These are phyloP conservation scores for Vanessa cardui DNA, from an alignment of 2,888 invertebrate species.

Conservation along the genomic window DNA sequence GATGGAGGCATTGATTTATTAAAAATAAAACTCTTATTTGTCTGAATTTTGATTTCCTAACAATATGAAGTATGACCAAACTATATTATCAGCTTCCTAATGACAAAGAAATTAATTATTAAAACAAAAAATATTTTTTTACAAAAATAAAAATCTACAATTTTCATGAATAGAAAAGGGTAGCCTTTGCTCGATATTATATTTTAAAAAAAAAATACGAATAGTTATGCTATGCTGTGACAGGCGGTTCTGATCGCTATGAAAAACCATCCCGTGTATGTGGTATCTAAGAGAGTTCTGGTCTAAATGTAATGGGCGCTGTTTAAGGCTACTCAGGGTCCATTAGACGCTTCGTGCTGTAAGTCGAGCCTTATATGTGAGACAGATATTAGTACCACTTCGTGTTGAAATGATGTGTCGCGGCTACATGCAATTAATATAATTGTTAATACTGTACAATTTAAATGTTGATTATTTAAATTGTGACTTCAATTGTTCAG, in stretches of 20 bases:
- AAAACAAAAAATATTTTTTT: too few species aligned
- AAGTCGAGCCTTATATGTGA: slow-evolving; percentile 25
- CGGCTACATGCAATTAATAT: slow-evolving; percentile 20
- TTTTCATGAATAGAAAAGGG: too few species aligned
- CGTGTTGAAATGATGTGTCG: slow-evolving; percentile 23
- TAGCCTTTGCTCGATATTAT: too few species aligned
- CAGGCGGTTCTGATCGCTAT: not conserved
- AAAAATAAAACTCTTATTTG: too few species aligned
- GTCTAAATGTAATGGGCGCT: slow-evolving; percentile 25
- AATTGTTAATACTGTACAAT: slow-evolving; percentile 1
- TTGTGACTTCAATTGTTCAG: too few species aligned
- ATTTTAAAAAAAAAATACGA: not conserved
- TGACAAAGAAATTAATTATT: too few species aligned
- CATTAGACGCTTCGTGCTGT: slow-evolving; percentile 24
- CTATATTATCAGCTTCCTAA: too few species aligned
- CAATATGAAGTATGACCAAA: too few species aligned
- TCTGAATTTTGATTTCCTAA: too few species aligned
- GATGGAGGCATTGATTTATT: too few species aligned
- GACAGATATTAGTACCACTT: slow-evolving; percentile 24
- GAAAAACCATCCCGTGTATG: slow-evolving; percentile 18
- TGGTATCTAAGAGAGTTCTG: slow-evolving; percentile 10
- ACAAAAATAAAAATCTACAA: too few species aligned
- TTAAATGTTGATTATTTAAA: too few species aligned
- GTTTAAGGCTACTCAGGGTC: slow-evolving; percentile 28
- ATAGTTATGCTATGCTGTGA: not conserved